Evolutionary conservation across 2,888 invertebrate species (phyloP).

Genomic region (Melipona beecheii): DNA sequence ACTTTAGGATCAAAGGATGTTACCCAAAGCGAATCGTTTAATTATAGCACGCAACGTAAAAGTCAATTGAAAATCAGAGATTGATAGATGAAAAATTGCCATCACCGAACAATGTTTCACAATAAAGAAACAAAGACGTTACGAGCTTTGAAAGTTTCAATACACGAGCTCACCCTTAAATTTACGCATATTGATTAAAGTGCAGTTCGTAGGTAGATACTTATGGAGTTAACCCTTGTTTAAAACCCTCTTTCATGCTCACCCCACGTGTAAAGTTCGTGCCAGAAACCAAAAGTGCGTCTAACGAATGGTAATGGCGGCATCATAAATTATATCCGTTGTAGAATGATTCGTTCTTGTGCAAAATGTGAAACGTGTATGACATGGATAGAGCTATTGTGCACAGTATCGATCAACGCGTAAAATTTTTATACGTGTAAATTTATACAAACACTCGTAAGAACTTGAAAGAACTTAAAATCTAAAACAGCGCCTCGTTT

Average conservation of each 20-base stretch:
- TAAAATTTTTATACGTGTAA: background rate
- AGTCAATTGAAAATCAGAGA: background rate
- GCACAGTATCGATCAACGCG: background rate
- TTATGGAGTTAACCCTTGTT: slow-evolving; percentile 5
- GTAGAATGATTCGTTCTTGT: background rate
- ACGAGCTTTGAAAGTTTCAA: background rate
- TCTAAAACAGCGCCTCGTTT: background rate
- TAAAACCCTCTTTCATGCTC: background rate
- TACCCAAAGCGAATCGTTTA: background rate
- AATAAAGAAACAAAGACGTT: background rate
- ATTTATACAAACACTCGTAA: background rate
- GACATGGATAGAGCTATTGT: background rate
- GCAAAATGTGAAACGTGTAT: background rate
- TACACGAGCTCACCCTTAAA: background rate
- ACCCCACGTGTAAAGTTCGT: background rate
- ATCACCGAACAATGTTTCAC: background rate
- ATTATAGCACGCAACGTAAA: background rate
- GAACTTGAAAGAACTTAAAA: background rate
- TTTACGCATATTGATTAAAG: slow-evolving; percentile 6
- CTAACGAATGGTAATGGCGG: background rate
- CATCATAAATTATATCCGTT: background rate
- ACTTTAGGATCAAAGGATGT: background rate
- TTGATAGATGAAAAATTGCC: background rate
- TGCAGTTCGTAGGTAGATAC: background rate
- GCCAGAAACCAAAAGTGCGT: background rate